These are phyloP conservation scores for Gavia stellata DNA, from an alignment of 2,113 vertebrate species.

Conservation along the genomic window DNA sequence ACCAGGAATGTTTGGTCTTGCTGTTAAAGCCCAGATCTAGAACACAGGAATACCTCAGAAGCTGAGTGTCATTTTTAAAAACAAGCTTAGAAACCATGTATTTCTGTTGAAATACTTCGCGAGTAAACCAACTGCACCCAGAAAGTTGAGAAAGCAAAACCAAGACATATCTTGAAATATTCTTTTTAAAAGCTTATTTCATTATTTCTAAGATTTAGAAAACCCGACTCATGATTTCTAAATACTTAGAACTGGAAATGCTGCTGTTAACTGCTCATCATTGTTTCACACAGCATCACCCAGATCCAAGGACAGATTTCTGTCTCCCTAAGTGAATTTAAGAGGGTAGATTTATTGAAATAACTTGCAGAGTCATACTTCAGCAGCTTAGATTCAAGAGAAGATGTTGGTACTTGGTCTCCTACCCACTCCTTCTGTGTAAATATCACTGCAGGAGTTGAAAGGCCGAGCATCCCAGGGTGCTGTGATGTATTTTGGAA, in stretches of 20 bases:
- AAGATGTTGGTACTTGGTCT: not conserved
- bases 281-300: not conserved
- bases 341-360: not conserved
- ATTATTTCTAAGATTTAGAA: not conserved
- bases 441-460: not conserved
- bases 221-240: not conserved
- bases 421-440: not conserved
- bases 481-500: not conserved
- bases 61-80: not conserved
- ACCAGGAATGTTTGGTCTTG: conserved; percentile 55
- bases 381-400: not conserved
- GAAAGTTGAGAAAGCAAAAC: not conserved
- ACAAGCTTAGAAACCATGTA: not conserved
- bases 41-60: conserved; percentile 7
- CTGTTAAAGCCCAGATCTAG: conserved; percentile 35
- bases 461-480: not conserved
- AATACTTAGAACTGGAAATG: not conserved
- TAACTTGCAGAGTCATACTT: not conserved
- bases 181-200: not conserved
- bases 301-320: not conserved
- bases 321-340: not conserved
- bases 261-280: not conserved
- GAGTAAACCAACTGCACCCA: not conserved
- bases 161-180: not conserved
- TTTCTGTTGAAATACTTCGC: not conserved